Evolutionary conservation across 2,113 vertebrate species (phyloP), one percentile per base, ranked within the genome.

Genomic region (Cryptoleucopteryx plumbea): DNA sequence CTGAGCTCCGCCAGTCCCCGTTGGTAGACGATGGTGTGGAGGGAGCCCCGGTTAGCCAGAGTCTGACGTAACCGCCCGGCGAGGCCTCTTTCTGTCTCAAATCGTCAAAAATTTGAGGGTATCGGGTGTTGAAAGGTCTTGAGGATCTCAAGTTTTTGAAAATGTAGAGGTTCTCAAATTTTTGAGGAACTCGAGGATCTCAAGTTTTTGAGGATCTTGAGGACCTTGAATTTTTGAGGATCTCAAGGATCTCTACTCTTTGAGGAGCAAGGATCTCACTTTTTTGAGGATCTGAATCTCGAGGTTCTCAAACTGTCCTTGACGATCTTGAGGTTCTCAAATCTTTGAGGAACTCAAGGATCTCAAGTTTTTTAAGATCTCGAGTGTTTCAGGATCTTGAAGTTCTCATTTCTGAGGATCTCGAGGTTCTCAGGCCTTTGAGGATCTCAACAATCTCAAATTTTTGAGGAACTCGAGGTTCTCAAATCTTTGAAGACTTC

Each of bases 11-110:
- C 25, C 13, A 5, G 47, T 4, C 7, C 21, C 56, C 3, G 1
- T 7, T 13, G 3, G 36, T 34, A 26, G 40, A 10, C 0, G 13
- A 3, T 7, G n/a, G 48, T 26, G 43, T 2, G 5, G 53, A 43
- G 53, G 70, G 9, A 52, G 29, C n/a, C 14, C 20, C 3, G 1
- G 6, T 23, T 31, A 20, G 42, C 13, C 5, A 1, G 56, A 55
- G 48, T 4, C 10, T 9, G 67, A 14, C 0, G 4, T 8, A 27
- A 17, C 32, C 0, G 0, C 52, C 13, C 1, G 0, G 26, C 7
- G 5, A 29, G 40, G 70, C 25, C 20, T 20, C 23, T 27, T 40
- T 4, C 27, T 6, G 1, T 25, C 63, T 26, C 4, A 0, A 2
- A 19, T 42, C 25, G 34, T 70, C 23, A 50, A 16, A n/a, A 16